Evolutionary conservation across 2,888 invertebrate genomes (phyloP).

Genomic region (Gibbula magus): DNA sequence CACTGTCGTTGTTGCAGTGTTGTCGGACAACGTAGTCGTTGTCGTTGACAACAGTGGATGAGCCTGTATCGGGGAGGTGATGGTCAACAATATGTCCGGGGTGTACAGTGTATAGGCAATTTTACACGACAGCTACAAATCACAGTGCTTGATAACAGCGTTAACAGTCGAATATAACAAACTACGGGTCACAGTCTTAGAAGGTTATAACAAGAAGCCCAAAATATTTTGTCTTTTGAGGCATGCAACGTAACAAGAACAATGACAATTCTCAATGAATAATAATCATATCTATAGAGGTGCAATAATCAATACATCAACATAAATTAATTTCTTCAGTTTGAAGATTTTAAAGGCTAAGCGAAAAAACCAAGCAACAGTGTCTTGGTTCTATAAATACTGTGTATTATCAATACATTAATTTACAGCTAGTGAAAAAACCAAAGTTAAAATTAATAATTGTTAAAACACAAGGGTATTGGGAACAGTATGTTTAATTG

Average conservation of each 20-base stretch:
- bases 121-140: neutral
- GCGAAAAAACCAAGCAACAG: neutral
- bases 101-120: neutral
- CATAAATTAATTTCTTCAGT: conserved; percentile 17
- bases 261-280: neutral
- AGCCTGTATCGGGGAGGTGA: neutral
- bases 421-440: conserved; percentile 8
- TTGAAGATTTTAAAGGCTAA: conserved; percentile 1
- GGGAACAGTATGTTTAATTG: neutral
- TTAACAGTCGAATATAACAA: conserved; percentile 4
- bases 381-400: neutral
- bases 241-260: conserved; percentile 24
- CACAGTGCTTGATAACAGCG: conserved; percentile 1
- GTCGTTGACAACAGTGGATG: no score
- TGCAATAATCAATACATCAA: conserved; percentile 24
- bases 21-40: no score
- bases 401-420: conserved; percentile 13
- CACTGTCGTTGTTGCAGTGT: no score
- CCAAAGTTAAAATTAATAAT: conserved; percentile 1
- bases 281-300: neutral
- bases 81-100: conserved; percentile 1
- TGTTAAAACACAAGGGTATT: conserved; percentile 1
- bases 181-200: conserved; percentile 1
- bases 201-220: conserved; percentile 22
- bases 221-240: conserved; percentile 20